Evolutionary conservation across 2,888 invertebrate species (phyloP), one percentile per base, ranked within the genome.

Genomic region (Oligia strigilis): DNA sequence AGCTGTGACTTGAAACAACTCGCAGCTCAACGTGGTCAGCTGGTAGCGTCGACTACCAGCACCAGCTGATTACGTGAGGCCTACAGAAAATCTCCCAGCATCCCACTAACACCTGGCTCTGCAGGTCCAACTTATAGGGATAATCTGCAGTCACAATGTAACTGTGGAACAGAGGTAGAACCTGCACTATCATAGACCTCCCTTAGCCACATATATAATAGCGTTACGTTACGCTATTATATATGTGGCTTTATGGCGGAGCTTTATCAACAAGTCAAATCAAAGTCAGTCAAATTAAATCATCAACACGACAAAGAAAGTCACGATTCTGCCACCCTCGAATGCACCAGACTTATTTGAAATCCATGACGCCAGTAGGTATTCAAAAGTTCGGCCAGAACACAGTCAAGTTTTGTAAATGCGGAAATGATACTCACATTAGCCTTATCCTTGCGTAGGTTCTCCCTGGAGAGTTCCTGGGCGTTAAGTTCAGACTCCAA

Each of bases 401-500:
- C 23, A 46, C 13, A 36, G 36, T 36, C 36, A 40, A 14, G 1
- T 29, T 65, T 36, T n/a, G 1, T 52, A 13, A 66, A 3, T 58
- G 19, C 13, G 3, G 36, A 58, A 64, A 46, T 52, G 0, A 71
- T 82, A 93, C 97, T 97, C 93, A 98, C 98, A 91, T 98, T 98
- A 87, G 98, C 97, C 93, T 98, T 99, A 92, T 99, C 98, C 89
- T 98, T 97, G 81, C 98, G 97, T 62, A 98, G 95, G 60, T 97
- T 98, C 88, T 99, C 98, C 87, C 98, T 97, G 17, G 98, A 97
- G 9, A 98, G 95, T 92, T 98, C 98, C 62, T 97, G 97, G 1
- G 98, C 97, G 79, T 98, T 98, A 55, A 99, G 97, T 92, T 99
- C 99, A 0, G 98, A 97, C 90, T 99, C 99, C 29, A 98, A 96